These are phyloP conservation scores for Thrips palmi DNA, from an alignment of 1,140 invertebrate genomes.

Conservation along the genomic window DNA sequence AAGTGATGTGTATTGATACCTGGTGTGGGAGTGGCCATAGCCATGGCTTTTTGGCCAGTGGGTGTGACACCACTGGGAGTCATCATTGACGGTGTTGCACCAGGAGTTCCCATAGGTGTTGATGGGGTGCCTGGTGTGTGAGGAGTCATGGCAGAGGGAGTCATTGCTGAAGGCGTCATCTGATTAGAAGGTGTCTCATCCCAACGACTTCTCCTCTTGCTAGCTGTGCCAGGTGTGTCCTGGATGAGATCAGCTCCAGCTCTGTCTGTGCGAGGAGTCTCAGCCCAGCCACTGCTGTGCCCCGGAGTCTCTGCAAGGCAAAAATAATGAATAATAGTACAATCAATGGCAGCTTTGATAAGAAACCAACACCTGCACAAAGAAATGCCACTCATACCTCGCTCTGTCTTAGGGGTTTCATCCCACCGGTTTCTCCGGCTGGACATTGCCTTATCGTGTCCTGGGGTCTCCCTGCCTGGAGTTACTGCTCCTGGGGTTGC, in stretches of 20 bases:
- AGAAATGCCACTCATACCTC: constrained; percentile 31
- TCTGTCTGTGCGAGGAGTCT: constrained; percentile 89
- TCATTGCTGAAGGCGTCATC: constrained; percentile 28
- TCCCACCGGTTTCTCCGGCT: constrained; percentile 93
- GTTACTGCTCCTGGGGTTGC: constrained; percentile 76
- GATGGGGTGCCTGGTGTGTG: constrained; percentile 48
- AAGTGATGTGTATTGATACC: constrained; percentile 23
- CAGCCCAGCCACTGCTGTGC: constrained; percentile 88
- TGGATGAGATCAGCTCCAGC: constrained; percentile 59
- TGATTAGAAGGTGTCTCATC: constrained; percentile 81
- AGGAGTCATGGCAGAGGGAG: constrained; percentile 49
- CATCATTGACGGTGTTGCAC: constrained; percentile 35
- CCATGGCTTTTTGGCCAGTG: constrained; percentile 92
- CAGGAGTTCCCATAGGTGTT: constrained; percentile 30
- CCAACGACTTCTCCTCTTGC: constrained; percentile 87
- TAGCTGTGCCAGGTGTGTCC: constrained; percentile 79
- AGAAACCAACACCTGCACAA: neutral
- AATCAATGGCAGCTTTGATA: neutral
- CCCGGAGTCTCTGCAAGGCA: constrained; percentile 66
- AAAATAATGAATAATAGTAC: constrained; percentile 10
- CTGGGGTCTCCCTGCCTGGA: constrained; percentile 75
- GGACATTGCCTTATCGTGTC: constrained; percentile 54
- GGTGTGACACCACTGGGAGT: constrained; percentile 60
- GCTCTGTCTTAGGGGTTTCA: constrained; percentile 94
- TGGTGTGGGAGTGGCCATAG: constrained; percentile 90